Conservation (phyloP, 2,113 vertebrate genomes). For the Orientallactaga bullata region DNA sequence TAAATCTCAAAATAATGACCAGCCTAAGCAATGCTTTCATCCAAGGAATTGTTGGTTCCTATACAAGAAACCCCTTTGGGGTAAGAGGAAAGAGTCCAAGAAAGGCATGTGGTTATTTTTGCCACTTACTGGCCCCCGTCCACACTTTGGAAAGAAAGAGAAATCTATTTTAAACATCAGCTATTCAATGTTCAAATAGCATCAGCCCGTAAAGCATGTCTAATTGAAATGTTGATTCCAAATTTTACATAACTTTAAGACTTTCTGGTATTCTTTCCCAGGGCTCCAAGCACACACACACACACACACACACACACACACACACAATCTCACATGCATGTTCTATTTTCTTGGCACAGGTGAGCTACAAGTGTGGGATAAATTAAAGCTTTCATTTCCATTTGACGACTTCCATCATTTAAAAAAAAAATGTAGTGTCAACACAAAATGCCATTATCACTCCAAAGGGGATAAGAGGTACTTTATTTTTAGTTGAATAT, state of each 20-base stretch:
- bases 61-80: conserved; percentile 69
- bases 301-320: too few species aligned
- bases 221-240: conserved; percentile 54
- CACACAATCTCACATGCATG: too few species aligned
- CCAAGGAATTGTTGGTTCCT: conserved; percentile 75
- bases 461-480: not conserved
- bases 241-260: not conserved
- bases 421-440: not conserved
- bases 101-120: conserved; percentile 75
- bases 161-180: conserved; percentile 72
- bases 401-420: not conserved
- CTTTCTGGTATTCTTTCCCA: not conserved
- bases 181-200: conserved; percentile 54
- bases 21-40: conserved; percentile 43
- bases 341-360: not conserved
- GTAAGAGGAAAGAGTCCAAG: conserved; percentile 65
- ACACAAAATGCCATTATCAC: not conserved
- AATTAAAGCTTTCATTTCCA: not conserved
- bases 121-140: conserved; percentile 56
- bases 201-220: conserved; percentile 26
- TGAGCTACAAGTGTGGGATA: not conserved
- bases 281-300: not conserved
- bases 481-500: not conserved
- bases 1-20: conserved; percentile 64
- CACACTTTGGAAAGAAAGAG: conserved; percentile 48